A percentile compares a stretch with the other conserved stretches of the same genome.
Conservation (phyloP, 2,888 invertebrate genomes). For the Ochropacha duplaris region DNA sequence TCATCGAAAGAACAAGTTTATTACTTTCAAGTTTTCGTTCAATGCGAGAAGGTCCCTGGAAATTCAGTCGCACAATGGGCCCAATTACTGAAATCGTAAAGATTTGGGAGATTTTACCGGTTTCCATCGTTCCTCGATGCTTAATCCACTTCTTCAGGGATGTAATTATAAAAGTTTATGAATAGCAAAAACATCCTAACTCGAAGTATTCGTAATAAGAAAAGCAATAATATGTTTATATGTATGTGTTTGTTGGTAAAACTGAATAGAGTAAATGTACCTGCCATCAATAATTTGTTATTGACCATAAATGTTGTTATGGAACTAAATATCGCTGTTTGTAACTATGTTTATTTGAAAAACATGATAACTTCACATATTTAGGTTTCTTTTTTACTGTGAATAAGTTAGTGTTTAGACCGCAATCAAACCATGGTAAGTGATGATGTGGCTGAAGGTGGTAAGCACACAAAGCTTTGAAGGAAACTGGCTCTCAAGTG, state of each 20-base stretch:
- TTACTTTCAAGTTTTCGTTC: slow-evolving; percentile 64
- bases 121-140: slow-evolving; percentile 43
- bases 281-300: slow-evolving; percentile 21
- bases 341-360: too few relatives aligned
- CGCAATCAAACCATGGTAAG: too few relatives aligned
- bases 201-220: slow-evolving; percentile 16
- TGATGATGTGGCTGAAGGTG: too few relatives aligned
- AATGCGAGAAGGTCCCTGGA: slow-evolving; percentile 53
- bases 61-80: slow-evolving; percentile 59
- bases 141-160: slow-evolving; percentile 37
- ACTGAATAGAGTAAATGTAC: slow-evolving; percentile 16
- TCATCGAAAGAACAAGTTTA: slow-evolving; percentile 72
- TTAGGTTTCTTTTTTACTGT: too few relatives aligned
- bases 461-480: too few relatives aligned
- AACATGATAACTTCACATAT: too few relatives aligned
- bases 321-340: slow-evolving; percentile 25
- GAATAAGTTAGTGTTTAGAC: too few relatives aligned
- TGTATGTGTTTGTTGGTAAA: slow-evolving; percentile 15
- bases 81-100: slow-evolving; percentile 67
- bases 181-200: slow-evolving; percentile 25
- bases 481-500: too few relatives aligned
- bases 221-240: slow-evolving; percentile 19
- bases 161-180: slow-evolving; percentile 38
- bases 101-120: slow-evolving; percentile 46
- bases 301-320: slow-evolving; percentile 30